Evolutionary conservation across 2,888 invertebrate species (phyloP).

Genomic region (Ophioninae sp.): DNA sequence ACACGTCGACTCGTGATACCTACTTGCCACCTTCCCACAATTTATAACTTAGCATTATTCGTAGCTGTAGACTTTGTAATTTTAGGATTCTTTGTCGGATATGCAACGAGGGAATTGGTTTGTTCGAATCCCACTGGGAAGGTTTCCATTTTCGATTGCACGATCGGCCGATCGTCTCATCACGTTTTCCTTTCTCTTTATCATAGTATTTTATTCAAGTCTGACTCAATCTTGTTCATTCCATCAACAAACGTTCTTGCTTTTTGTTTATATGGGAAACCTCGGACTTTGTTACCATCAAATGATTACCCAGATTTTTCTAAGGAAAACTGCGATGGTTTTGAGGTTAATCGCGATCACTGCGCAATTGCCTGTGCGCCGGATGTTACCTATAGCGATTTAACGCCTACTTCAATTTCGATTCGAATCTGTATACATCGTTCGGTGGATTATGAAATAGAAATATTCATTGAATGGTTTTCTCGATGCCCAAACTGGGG

Average conservation of each 20-base stretch:
- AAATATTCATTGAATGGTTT: background rate
- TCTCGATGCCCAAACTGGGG: background rate
- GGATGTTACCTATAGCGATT: background rate
- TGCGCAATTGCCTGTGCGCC: too few relatives aligned
- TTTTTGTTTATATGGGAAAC: background rate
- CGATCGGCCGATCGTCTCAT: background rate
- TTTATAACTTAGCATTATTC: slow-evolving; percentile 16
- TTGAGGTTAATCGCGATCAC: background rate
- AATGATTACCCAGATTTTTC: background rate
- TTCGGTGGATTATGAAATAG: background rate
- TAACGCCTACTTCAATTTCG: background rate
- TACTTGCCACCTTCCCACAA: background rate
- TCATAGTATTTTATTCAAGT: background rate
- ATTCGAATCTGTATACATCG: background rate
- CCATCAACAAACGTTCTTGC: background rate
- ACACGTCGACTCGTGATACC: background rate
- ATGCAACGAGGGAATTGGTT: background rate
- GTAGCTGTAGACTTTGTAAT: slow-evolving; percentile 40
- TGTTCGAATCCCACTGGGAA: background rate
- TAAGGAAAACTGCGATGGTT: background rate
- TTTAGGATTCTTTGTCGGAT: slow-evolving; percentile 37
- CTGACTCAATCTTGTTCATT: background rate
- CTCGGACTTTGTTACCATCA: background rate
- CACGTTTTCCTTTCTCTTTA: background rate
- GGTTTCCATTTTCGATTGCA: background rate